Evolutionary conservation across 1,140 invertebrate species (phyloP).

Genomic region (Sesamia nonagrioides): DNA sequence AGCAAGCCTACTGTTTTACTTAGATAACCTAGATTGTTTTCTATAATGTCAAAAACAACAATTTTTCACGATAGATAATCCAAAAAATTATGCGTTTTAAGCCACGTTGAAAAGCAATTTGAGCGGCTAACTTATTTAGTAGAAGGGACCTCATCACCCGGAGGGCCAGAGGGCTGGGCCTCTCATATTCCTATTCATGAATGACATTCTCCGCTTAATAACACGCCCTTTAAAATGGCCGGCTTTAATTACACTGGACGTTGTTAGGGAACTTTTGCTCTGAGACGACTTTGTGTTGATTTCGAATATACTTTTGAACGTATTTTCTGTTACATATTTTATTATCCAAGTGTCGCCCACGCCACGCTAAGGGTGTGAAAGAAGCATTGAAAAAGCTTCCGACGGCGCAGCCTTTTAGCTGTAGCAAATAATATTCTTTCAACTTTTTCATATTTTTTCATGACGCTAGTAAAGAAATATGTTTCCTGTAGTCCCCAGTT

Average conservation of each 20-base stretch:
- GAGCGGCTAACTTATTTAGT: slow-evolving; percentile 37
- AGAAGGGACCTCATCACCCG: slow-evolving; percentile 34
- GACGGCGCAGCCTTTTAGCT: too few species aligned
- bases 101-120: slow-evolving; percentile 43
- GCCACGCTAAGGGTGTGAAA: neutral
- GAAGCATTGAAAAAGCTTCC: neutral
- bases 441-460: too few species aligned
- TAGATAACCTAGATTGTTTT: too few species aligned
- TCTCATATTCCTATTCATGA: slow-evolving; percentile 50
- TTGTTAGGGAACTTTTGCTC: neutral
- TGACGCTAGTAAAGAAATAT: too few species aligned
- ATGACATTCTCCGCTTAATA: slow-evolving; percentile 45
- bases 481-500: too few species aligned
- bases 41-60: too few species aligned
- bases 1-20: too few species aligned
- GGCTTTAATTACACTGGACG: slow-evolving; percentile 31
- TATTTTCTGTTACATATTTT: neutral
- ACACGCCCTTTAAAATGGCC: slow-evolving; percentile 21
- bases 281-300: neutral
- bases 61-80: neutral
- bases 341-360: neutral
- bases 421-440: too few species aligned
- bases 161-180: slow-evolving; percentile 31
- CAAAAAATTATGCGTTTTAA: slow-evolving; percentile 20
- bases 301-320: neutral